Percentiles rank a stretch among this genome's conserved stretches.
These are phyloP conservation scores for Notocelia uddmanniana DNA, from an alignment of 2,888 invertebrate genomes.

Conservation along the genomic window DNA sequence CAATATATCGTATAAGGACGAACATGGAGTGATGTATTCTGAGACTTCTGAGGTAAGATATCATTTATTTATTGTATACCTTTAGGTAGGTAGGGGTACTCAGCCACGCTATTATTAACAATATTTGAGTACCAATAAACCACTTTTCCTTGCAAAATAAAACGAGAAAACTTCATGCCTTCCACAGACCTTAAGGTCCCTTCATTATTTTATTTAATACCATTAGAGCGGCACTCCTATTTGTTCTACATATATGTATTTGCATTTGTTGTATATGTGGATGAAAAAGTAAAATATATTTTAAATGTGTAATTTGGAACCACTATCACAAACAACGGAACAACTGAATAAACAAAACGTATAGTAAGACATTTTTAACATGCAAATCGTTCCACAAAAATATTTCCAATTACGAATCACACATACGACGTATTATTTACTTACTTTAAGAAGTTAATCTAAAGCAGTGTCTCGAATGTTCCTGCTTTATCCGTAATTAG, in stretches of 20 bases:
- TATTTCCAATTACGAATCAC: neutral
- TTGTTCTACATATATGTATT: too few relatives aligned
- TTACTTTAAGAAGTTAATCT: neutral
- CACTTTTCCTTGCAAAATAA: too few relatives aligned
- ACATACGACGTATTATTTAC: neutral
- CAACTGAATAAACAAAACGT: conserved; percentile 11
- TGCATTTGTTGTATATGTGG: too few relatives aligned
- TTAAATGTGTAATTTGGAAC: neutral
- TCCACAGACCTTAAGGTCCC: too few relatives aligned
- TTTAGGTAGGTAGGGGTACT: too few relatives aligned
- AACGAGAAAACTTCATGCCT: too few relatives aligned
- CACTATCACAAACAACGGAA: neutral
- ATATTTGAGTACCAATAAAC: too few relatives aligned
- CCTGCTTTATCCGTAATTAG: conserved; percentile 1
- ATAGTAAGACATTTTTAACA: neutral
- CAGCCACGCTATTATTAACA: too few relatives aligned
- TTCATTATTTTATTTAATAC: too few relatives aligned
- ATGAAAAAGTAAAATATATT: neutral
- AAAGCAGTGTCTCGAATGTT: neutral
- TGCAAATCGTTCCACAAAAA: neutral
- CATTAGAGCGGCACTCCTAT: too few relatives aligned
- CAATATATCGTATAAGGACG: conserved; percentile 86
- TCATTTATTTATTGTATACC: neutral
- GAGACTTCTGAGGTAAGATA: conserved; percentile 81
- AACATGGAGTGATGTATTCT: conserved; percentile 73